Base-by-base conservation (phyloP, 2,888 invertebrate genomes). In the Ophioninae sp. region DNA sequence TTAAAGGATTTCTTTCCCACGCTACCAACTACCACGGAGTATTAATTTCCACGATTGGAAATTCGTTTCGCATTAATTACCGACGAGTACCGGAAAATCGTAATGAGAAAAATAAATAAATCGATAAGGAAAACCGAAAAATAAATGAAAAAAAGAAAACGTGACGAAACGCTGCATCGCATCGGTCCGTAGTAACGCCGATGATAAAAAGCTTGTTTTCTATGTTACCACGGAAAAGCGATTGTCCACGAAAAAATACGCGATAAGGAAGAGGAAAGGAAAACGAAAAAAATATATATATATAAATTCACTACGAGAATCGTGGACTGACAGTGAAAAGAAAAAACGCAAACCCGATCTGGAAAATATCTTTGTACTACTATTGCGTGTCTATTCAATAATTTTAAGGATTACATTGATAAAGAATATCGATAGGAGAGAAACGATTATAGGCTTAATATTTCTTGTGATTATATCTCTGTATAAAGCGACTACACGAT, bases 341-440 rank as follows among this genome's bases (percentile, higher is more conserved):
- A 69, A 75, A 51, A 77, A 69, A 72, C 23, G 65, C 71, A 69
- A 2, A 5, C 30, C 30, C 79, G 75, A 75, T 37, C 61, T 75
- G 81, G 79, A 72, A 69, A 73, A 85, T 86, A 89, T 86, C 87
- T 90, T 90, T 91, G 87, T 90, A 91, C 88, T 88, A 89, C 85
- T 89, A 89, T 80, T 87, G 88, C 87, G 87, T 89, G 89, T 91
- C 88, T 90, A 90, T 87, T 88, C 86, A 86, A 86, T 89, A 87
- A 87, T 85, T 78, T 80, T 90, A 90, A 89, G 85, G 86, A 85
- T 85, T 86, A 85, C 87, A 88, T 86, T 84, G 87, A 89, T 87
- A 86, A 88, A 30, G 85, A 86, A 86, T 81, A 87, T 87, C 88
- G 84, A 82, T 75, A 82, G 61, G 59, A 81, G 61, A 78, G 51